Base-by-base conservation (phyloP, 2,113 vertebrate genomes). In the Falco punctatus region DNA sequence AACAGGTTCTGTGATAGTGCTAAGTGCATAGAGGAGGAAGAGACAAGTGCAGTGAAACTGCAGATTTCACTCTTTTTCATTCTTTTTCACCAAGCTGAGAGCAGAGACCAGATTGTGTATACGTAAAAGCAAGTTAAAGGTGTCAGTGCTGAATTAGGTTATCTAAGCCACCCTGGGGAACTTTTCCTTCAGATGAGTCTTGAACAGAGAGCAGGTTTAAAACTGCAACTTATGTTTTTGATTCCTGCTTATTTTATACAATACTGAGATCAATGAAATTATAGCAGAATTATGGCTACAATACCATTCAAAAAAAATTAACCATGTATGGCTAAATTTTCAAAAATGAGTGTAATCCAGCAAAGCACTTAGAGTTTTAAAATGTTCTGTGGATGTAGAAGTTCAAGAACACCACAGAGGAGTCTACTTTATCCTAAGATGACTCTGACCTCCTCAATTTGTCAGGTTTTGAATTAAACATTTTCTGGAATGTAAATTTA, bases 371-470 rank as follows among this genome's bases (percentile, higher is more conserved):
- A 22, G 6, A 35, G 10, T 48, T 79, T 81, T 58, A 48, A 81
- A 59, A 22, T 6, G 5, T 2, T 72, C 11, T 5, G 2, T n/a
- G 33, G 23, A 46, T 49, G 9, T 22, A n/a, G 33, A 85, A 61
- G 54, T 59, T 85, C 26, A 75, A 33, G 20, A 44, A 24, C 0
- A 0, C 8, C 9, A 49, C 8, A 3, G 5, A 66, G 15, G 11
- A 40, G 5, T 30, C 13, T 82, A 11, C 4, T 64, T 13, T 66
- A 38, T 4, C 9, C 10, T 64, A 57, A 82, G 7, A 3, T 35
- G n/a, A 17, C 9, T 78, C 16, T 42, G 12, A 5, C 6, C 3
- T 4, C 2, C 4, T 24, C 15, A 17, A 44, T 15, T 1, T 1
- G 10, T 52, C 20, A 57, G 6, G 15, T 48, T 21, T 67, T 70